Conservation (phyloP, 1,140 invertebrate genomes). For the Potamilus streckersoni region DNA sequence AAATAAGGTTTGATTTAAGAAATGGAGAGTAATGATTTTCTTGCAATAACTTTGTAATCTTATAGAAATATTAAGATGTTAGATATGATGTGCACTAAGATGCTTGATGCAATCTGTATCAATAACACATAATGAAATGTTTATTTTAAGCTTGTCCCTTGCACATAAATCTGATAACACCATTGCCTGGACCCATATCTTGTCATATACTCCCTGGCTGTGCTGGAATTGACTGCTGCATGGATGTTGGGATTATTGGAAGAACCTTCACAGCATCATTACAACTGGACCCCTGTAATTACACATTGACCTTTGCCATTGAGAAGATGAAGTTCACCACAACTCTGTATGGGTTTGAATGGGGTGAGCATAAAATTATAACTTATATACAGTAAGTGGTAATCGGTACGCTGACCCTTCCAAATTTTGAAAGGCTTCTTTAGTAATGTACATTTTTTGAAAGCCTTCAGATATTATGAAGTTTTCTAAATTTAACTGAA, state of each 20-base stretch:
- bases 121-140: not conserved
- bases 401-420: too few relatives aligned
- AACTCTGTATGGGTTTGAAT: conserved; percentile 22
- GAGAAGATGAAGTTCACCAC: conserved; percentile 27
- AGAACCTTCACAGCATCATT: conserved; percentile 15
- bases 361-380: conserved; percentile 2
- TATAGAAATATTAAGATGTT: too few relatives aligned
- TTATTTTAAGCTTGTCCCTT: conserved; percentile 20
- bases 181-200: conserved; percentile 5
- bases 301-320: conserved; percentile 22
- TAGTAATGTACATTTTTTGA: too few relatives aligned
- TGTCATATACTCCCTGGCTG: conserved; percentile 19
- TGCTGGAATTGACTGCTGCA: conserved; percentile 29
- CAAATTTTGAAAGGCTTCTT: too few relatives aligned
- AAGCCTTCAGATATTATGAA: too few relatives aligned
- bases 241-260: conserved; percentile 7
- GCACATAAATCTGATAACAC: not conserved
- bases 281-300: conserved; percentile 17
- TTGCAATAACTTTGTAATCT: too few relatives aligned
- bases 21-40: too few relatives aligned
- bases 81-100: not conserved
- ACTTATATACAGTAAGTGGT: too few relatives aligned
- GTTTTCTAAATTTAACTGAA: too few relatives aligned
- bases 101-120: not conserved
- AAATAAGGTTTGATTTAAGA: too few relatives aligned